A percentile compares a stretch with the other conserved stretches of the same genome.
Evolutionary conservation across 1,140 invertebrate genomes (phyloP).

Genomic region (Cydia splendana): DNA sequence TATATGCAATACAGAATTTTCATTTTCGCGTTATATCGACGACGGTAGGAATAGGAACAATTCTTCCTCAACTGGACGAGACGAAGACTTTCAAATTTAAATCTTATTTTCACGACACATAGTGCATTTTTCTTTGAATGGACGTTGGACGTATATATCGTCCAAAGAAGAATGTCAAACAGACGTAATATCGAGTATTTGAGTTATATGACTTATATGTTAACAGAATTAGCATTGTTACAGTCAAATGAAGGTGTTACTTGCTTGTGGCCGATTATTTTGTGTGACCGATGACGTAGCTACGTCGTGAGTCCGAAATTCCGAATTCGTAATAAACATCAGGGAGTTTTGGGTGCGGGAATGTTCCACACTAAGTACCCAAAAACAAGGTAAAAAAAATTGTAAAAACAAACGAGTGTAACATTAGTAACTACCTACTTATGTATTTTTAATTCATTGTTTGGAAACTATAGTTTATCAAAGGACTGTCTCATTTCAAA

Average conservation of each 20-base stretch:
- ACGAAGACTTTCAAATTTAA: not conserved
- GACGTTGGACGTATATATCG: not conserved
- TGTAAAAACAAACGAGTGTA: too few species aligned
- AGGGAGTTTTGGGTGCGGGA: too few species aligned
- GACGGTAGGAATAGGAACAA: not conserved
- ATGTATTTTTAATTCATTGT: too few species aligned
- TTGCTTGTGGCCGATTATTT: not conserved
- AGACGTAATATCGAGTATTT: not conserved
- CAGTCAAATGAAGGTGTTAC: not conserved
- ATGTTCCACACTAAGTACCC: too few species aligned
- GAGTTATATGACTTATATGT: conserved; percentile 1
- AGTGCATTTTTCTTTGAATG: not conserved
- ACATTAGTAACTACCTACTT: too few species aligned
- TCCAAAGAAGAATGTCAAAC: conserved; percentile 13
- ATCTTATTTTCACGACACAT: not conserved
- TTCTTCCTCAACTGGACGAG: not conserved
- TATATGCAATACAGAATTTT: too few species aligned
- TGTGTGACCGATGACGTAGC: not conserved
- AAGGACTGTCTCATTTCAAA: too few species aligned
- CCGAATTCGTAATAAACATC: too few species aligned
- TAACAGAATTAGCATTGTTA: not conserved
- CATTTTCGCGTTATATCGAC: too few species aligned
- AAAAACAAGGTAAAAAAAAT: too few species aligned
- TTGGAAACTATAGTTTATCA: too few species aligned
- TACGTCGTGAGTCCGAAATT: not conserved